Evolutionary conservation across 1,140 invertebrate genomes (phyloP).

Genomic region (Steinernema khuongi): DNA sequence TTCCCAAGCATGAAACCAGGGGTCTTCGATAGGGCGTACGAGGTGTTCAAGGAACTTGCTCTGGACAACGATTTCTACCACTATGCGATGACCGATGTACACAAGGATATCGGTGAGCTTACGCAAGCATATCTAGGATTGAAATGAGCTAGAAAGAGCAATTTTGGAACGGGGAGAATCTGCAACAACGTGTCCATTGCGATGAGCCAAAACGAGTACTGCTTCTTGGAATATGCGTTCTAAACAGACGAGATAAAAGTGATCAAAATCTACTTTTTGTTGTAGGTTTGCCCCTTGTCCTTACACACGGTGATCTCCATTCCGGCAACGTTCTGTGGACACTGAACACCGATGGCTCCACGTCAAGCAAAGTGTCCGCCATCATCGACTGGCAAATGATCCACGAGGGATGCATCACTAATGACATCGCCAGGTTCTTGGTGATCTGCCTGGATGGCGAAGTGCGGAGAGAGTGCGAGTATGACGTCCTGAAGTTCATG

Average conservation of each 20-base stretch:
- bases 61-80: neutral
- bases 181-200: too few relatives aligned
- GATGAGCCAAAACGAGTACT: too few relatives aligned
- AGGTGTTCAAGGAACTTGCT: neutral
- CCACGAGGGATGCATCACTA: constrained; percentile 8
- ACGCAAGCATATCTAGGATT: too few relatives aligned
- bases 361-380: constrained; percentile 13
- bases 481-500: neutral
- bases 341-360: constrained; percentile 7
- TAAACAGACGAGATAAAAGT: too few relatives aligned
- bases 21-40: neutral
- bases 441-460: neutral
- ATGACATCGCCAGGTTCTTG: neutral
- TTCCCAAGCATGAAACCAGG: neutral
- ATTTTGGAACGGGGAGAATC: too few relatives aligned
- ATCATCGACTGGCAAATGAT: constrained; percentile 21
- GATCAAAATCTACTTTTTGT: neutral
- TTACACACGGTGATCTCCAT: constrained; percentile 18
- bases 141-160: too few relatives aligned
- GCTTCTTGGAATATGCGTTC: too few relatives aligned
- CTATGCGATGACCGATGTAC: neutral
- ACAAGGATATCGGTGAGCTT: neutral
- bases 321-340: constrained; percentile 21
- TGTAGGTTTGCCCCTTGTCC: neutral
- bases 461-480: neutral